Base-by-base conservation (phyloP, 2,113 vertebrate species). In the Camelus dromedarius region DNA sequence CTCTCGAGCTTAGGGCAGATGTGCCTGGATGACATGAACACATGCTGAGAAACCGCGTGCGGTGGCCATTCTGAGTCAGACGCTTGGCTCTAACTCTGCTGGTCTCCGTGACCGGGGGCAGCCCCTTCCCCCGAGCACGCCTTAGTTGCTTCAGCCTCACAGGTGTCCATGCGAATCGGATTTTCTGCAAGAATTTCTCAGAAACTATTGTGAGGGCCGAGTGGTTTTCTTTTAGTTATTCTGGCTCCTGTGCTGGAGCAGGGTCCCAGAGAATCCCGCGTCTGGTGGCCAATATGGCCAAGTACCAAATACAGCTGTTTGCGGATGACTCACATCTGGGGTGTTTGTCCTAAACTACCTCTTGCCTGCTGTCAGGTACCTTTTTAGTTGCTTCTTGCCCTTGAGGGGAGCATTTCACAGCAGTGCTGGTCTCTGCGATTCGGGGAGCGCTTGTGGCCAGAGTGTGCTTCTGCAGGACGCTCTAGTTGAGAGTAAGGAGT, bases 151-250 rank as follows among this genome's bases (percentile, higher is more conserved):
- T 89, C 14, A 32, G 2, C 93, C 50, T 81, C 54, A 73, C 13
- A 58, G 48, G 64, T n/a, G 48, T 48, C 79, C 52, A 91, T 7
- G 46, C 81, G 20, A 64, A 42, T 84, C 48, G 56, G 54, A 56
- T 77, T 96, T 97, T 96, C 52, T 72, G 6, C 92, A 62, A 91
- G 28, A n/a, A 76, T 96, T 94, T 88, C 70, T 73, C 28, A 81
- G 91, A 96, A 70, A 93, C 48, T 64, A 38, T 42, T 32, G 11
- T 83, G 70, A 88, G 64, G 52, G 26, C 38, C 54, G 82, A 38
- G 10, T 69, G 28, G 14, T 95, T 42, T 46, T 89, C 11, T 72
- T 77, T 56, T 48, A 48, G 46, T 72, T 82, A 18, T 89, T 86
- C 93, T 83, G 56, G 42, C 5, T 72, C 46, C 20, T 88, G 90